A percentile compares a stretch with the other conserved stretches of the same genome.
Conservation (phyloP, 2,797 vertebrate genomes). For the Tympanoctomys barrerae region DNA sequence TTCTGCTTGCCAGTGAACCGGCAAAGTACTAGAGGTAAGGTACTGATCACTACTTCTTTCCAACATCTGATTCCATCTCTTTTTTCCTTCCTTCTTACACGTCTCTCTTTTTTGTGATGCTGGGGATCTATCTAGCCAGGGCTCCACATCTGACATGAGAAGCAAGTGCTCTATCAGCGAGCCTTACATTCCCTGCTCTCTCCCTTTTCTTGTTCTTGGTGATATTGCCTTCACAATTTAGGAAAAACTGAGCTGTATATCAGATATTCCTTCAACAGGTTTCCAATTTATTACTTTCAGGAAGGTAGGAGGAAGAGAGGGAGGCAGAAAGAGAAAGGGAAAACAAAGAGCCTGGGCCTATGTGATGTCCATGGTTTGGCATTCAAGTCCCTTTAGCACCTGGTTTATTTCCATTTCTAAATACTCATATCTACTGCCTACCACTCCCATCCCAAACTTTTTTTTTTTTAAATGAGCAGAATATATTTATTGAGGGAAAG, state of each 20-base stretch:
- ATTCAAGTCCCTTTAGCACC: background rate
- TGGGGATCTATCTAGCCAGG: background rate
- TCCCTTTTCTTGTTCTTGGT: background rate
- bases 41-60: background rate
- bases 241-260: conserved; percentile 7
- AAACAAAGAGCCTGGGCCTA: background rate
- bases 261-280: conserved; percentile 4
- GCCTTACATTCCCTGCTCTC: background rate
- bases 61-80: background rate
- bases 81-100: background rate
- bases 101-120: background rate
- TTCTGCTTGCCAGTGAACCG: background rate
- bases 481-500: no score
- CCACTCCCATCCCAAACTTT: no score
- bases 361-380: background rate
- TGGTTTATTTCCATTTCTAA: conserved; percentile 32
- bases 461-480: background rate
- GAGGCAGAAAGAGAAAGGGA: background rate
- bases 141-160: background rate
- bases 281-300: background rate
- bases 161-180: background rate
- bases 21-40: background rate
- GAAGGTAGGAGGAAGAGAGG: background rate
- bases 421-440: background rate
- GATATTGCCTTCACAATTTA: background rate